Percentiles rank a stretch among this genome's conserved stretches.
phyloP scores from a whole-genome alignment of 1,140 invertebrate genomes.

The Philopotamus ludificatus region DNA sequence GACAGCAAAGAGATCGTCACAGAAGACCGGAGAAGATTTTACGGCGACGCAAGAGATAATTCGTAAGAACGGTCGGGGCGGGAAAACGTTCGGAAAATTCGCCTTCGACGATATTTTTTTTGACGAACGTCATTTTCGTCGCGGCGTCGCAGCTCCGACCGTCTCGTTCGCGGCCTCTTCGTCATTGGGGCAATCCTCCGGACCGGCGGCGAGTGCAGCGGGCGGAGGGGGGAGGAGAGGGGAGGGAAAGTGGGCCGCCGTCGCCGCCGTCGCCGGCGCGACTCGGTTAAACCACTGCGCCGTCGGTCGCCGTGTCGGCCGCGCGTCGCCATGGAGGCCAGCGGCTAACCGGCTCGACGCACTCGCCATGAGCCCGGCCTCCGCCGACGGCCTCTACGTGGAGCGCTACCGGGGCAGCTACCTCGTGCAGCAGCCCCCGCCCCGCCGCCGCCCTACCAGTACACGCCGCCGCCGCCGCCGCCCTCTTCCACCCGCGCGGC shows the following conservation, averaged over 20 bases:
- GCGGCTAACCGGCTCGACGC: constrained; percentile 44
- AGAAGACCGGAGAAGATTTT: too few relatives aligned
- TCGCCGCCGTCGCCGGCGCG: constrained; percentile 45
- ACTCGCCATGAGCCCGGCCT: constrained; percentile 60
- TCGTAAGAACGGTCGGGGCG: too few relatives aligned
- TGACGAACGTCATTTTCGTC: not conserved
- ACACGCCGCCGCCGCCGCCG: constrained; percentile 47
- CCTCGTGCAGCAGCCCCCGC: too few relatives aligned
- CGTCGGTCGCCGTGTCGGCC: constrained; percentile 50
- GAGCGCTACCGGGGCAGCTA: constrained; percentile 68
- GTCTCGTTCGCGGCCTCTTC: constrained; percentile 1
- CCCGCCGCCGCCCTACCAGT: constrained; percentile 47
- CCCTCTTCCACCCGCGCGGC: constrained; percentile 51
- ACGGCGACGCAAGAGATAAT: too few relatives aligned
- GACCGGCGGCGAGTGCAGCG: not conserved
- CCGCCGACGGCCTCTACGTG: constrained; percentile 58
- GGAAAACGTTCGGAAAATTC: too few relatives aligned
- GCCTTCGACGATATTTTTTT: not conserved
- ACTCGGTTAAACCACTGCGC: constrained; percentile 28
- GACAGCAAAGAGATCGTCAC: too few relatives aligned
- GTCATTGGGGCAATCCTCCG: not conserved
- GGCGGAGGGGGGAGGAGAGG: constrained; percentile 8
- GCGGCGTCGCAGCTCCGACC: not conserved
- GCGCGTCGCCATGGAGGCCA: constrained; percentile 44
- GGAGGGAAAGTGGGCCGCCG: constrained; percentile 42